Evolutionary conservation across 2,113 vertebrate species (phyloP), one percentile per base, ranked within the genome.

Genomic region (Colaptes auratus): DNA sequence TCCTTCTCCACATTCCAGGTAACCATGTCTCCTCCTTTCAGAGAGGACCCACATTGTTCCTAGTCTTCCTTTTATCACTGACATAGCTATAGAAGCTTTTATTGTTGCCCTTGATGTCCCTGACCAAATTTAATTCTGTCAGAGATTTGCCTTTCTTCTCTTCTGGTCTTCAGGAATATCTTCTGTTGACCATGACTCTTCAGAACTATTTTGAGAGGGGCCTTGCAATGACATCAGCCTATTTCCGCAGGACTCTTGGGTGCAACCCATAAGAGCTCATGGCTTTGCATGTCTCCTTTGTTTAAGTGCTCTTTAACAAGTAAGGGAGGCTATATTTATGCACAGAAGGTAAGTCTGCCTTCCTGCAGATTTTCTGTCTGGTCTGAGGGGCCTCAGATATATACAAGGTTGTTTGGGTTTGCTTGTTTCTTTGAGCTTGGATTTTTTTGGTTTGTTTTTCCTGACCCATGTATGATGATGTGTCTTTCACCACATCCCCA

Each of bases 351-450:
- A 24, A 17, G 1, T 31, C 56, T 58, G 24, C 44, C 20, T 39
- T 70, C 25, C 30, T 39, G 7, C 5, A 56, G 84, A 35, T 1
- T 69, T n/a, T 18, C 2, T 85, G 20, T n/a, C 55, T 76, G 48
- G 1, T 55, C n/a, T 76, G 23, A 76, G 16, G 3, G 7, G 12
- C 10, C 46, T 48, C 1, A 3, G 23, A 20, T 84, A 27, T 1
- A 56, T 33, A 44, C 4, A 75, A 23, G 18, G 19, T 15, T 19
- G 48, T 50, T 50, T 50, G 48, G 20, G 20, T 50, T 50, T 23
- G 2, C 23, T 18, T 33, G 12, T 1, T 31, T 36, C 3, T 21
- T 21, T 39, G 27, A 2, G 0, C 2, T 6, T 24, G 24, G 36
- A 36, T 27, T 55, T 55, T 55, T 44, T 44, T 28, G 31, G 3